Percentiles rank a stretch among this genome's conserved stretches.
phyloP scores from a whole-genome alignment of 2,113 vertebrate genomes.

The Lepisosteus osseus region DNA sequence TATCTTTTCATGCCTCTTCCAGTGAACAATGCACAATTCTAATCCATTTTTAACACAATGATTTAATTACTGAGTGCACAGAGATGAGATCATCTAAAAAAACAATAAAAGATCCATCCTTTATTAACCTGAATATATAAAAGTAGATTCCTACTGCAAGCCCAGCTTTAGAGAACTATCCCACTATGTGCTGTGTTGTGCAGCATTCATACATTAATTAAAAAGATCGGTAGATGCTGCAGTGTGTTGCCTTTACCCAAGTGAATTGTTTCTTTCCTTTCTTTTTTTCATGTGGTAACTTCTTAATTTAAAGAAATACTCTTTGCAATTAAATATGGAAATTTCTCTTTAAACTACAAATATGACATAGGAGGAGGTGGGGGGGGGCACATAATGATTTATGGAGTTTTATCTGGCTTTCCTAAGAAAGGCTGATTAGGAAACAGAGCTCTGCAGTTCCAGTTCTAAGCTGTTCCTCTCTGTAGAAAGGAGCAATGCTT shows the following conservation, averaged over 20 bases:
- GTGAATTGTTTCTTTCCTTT: conserved; percentile 56
- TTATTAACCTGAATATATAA: too few relatives aligned
- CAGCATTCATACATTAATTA: conserved; percentile 69
- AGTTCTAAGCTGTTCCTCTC: conserved; percentile 68
- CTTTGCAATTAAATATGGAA: conserved; percentile 94
- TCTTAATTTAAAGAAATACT: conserved; percentile 83
- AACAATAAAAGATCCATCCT: too few relatives aligned
- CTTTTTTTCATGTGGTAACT: conserved; percentile 20
- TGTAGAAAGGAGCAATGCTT: conserved; percentile 66
- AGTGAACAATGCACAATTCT: too few relatives aligned
- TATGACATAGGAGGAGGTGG: conserved; percentile 46
- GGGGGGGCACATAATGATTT: conserved; percentile 76
- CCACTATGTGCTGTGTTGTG: conserved; percentile 59
- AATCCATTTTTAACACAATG: too few relatives aligned
- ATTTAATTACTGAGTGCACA: too few relatives aligned
- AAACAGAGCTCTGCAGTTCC: conserved; percentile 48
- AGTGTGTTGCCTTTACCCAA: conserved; percentile 64
- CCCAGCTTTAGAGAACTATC: conserved; percentile 26
- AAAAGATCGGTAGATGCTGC: conserved; percentile 64
- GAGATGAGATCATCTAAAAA: too few relatives aligned
- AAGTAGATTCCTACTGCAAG: too few relatives aligned
- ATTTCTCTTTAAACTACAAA: conserved; percentile 87
- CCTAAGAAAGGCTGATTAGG: conserved; percentile 53
- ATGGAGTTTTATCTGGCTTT: conserved; percentile 86
- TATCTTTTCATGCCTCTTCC: too few relatives aligned